Conservation (phyloP, 2,888 invertebrate genomes). For the Cyclophora punctaria region DNA sequence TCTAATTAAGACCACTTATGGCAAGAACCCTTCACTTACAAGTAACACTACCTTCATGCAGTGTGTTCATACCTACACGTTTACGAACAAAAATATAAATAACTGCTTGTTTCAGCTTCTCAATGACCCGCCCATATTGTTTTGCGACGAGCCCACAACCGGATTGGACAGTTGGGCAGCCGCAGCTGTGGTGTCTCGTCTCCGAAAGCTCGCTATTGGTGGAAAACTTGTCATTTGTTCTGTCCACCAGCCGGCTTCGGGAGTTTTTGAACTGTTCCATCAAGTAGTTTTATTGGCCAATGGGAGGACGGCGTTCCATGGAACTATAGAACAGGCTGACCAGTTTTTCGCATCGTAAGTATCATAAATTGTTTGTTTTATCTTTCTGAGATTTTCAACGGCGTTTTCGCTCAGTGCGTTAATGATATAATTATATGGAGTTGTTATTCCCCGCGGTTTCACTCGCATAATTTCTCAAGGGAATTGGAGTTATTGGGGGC, state of each 20-base stretch:
- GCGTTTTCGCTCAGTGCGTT: no score
- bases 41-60: no score
- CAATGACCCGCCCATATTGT: conserved; percentile 90
- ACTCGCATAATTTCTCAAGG: no score
- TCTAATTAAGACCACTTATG: no score
- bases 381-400: no score
- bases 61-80: no score
- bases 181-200: conserved; percentile 82
- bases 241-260: conserved; percentile 93
- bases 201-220: conserved; percentile 77
- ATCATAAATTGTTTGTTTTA: conserved; percentile 2
- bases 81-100: not conserved
- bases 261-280: conserved; percentile 88
- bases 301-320: conserved; percentile 86
- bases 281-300: conserved; percentile 84
- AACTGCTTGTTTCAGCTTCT: conserved; percentile 75
- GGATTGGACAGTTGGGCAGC: conserved; percentile 94
- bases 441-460: no score
- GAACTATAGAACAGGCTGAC: conserved; percentile 80
- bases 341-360: conserved; percentile 81
- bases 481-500: no score
- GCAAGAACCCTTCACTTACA: no score
- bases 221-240: conserved; percentile 90
- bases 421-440: no score
- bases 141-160: conserved; percentile 96